phyloP scores from a whole-genome alignment of 2,113 vertebrate genomes.

The Apteryx mantelli region DNA sequence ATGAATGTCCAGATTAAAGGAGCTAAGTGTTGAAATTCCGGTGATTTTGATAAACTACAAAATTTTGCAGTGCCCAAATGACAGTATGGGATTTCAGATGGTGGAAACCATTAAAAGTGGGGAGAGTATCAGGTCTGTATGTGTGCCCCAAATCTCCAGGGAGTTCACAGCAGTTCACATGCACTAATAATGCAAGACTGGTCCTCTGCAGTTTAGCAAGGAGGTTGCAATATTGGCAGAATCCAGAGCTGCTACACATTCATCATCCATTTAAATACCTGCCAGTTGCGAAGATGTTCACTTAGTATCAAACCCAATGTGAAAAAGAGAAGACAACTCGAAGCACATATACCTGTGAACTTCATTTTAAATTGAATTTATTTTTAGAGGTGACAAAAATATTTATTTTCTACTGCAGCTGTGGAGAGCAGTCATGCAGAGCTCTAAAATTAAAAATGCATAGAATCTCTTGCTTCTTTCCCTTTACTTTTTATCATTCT shows the following conservation, averaged over 20 bases:
- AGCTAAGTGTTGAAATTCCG: background rate
- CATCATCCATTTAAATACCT: background rate
- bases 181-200: background rate
- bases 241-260: background rate
- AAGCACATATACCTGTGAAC: rapidly evolving
- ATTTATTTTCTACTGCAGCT: background rate
- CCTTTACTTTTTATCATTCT: background rate
- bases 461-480: background rate
- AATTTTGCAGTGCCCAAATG: background rate
- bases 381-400: background rate
- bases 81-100: background rate
- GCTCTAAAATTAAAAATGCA: background rate
- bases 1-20: background rate
- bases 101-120: background rate
- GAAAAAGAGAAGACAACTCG: background rate
- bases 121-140: background rate
- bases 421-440: background rate
- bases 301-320: background rate
- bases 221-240: background rate
- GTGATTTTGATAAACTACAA: background rate
- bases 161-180: background rate
- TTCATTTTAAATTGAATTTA: background rate
- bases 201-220: background rate
- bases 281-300: background rate
- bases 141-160: background rate